Percentiles rank a stretch among this genome's conserved stretches.
These are phyloP conservation scores for Drosophila nannoptera DNA, from an alignment of 1,140 invertebrate species.

Conservation along the genomic window DNA sequence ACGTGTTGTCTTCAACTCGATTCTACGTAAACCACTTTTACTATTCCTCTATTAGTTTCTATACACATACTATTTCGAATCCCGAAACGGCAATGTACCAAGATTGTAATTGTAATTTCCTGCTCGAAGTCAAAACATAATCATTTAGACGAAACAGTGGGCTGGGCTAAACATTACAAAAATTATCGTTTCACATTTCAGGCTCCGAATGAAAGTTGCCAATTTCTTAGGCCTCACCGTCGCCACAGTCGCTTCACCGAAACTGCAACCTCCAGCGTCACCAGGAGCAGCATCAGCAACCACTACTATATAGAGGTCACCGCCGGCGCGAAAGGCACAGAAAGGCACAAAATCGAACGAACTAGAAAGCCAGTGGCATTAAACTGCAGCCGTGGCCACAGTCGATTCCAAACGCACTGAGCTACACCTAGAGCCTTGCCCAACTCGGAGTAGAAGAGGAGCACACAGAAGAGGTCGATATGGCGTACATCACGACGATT, in stretches of 20 bases:
- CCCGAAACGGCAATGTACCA: constrained; percentile 10
- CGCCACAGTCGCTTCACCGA: too few species aligned
- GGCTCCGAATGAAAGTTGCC: constrained; percentile 33
- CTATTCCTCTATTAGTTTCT: too few species aligned
- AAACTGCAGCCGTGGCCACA: constrained; percentile 66
- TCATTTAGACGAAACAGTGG: neutral
- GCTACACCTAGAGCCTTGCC: constrained; percentile 4
- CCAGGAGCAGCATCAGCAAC: constrained; percentile 13
- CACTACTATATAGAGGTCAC: constrained; percentile 4
- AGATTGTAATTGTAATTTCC: constrained; percentile 15
- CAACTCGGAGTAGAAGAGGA: constrained; percentile 2
- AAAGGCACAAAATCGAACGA: constrained; percentile 30
- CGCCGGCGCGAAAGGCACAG: constrained; percentile 28
- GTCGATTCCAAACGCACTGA: constrained; percentile 12
- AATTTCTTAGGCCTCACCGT: neutral
- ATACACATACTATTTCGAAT: too few species aligned
- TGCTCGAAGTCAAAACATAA: constrained; percentile 17
- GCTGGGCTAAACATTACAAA: constrained; percentile 14
- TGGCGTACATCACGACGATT: constrained; percentile 98
- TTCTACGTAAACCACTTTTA: too few species aligned
- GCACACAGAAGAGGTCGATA: constrained; percentile 72
- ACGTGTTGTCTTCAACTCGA: constrained; percentile 42
- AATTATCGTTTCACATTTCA: constrained; percentile 10
- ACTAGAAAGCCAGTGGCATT: constrained; percentile 32
- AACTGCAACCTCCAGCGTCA: too few species aligned